Conservation (phyloP, 2,113 vertebrate genomes). For the Myrmecophaga tridactyla region DNA sequence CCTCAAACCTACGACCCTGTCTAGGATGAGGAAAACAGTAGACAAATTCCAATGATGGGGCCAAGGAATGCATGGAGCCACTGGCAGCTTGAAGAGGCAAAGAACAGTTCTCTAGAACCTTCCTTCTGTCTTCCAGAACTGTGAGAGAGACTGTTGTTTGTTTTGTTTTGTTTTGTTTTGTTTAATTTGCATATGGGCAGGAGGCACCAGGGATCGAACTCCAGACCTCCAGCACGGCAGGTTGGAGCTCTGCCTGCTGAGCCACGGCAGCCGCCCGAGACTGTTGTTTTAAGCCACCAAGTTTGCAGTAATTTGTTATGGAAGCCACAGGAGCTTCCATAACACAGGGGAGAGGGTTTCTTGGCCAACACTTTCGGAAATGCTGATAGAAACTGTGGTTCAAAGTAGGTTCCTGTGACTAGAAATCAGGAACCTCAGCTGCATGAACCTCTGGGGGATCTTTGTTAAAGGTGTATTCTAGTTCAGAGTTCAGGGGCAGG, state of each 20-base stretch:
- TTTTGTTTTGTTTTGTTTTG: too few relatives aligned
- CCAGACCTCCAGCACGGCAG: too few relatives aligned
- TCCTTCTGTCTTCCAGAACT: background rate
- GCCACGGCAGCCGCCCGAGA: too few relatives aligned
- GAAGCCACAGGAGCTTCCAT: background rate
- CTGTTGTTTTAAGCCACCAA: background rate
- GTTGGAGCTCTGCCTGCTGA: too few relatives aligned
- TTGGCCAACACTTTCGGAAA: background rate
- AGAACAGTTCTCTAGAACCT: background rate
- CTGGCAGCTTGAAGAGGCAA: fast-evolving
- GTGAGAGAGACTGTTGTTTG: background rate
- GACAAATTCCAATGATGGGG: too few relatives aligned
- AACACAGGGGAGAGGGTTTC: background rate
- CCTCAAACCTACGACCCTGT: too few relatives aligned
- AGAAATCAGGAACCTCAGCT: too few relatives aligned
- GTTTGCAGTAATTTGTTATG: fast-evolving
- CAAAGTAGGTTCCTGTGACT: fast-evolving
- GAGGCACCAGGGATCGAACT: too few relatives aligned
- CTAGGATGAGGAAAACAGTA: too few relatives aligned
- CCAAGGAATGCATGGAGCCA: fast-evolving
- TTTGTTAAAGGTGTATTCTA: background rate
- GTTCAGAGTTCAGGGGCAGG: fast-evolving
- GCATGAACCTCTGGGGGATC: fast-evolving
- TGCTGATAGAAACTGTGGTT: background rate
- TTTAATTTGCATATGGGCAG: too few relatives aligned